Base-by-base conservation (phyloP, 2,797 vertebrate species). In the Vespertilio murinus region DNA sequence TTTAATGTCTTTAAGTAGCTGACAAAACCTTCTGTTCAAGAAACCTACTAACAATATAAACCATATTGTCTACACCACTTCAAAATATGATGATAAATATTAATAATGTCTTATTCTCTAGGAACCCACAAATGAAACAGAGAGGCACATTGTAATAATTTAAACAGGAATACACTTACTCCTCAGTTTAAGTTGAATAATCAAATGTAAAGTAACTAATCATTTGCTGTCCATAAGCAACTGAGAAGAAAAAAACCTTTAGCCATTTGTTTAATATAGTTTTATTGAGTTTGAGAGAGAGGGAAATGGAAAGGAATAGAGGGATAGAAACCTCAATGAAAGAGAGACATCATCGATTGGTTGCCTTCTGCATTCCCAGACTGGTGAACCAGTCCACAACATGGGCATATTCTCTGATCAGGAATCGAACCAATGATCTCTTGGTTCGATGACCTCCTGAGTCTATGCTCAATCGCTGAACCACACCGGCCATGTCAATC, bases 1-100 rank as follows among this genome's bases (percentile, higher is more conserved):
- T n/a, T n/a, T 81, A 81, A 77, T 35, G 65, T 70, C 49, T 93
- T 94, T 71, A 87, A 94, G 89, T 38, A 88, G 14, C 54, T 90
- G 10, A 38, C 78, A 89, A 94, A 30, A 0, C n/a, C 16, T 8
- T 85, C 79, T 69, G 25, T 81, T 8, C 52, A 94, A 94, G 25
- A 81, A 7, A 71, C 52, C 83, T 83, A 75, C 90, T 92, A 92
- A 54, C 14, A 92, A 17, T 16, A 87, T 86, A 90, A 91, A 75
- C 49, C 11, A 33, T 65, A 75, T 52, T 93, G 52, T 61, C 75
- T 89, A 42, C 22, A 47, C 25, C 6, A 84, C 30, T 80, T 94
- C 35, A 84, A 87, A 88, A 85, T 94, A 70, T 84, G 61, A 70
- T 84, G 52, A 38, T 88, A 75, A 88, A 64, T 90, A 56, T 82